Evolutionary conservation across 1,140 invertebrate genomes (phyloP), one percentile per base, ranked within the genome.

Genomic region (Acyrthosiphon pisum): DNA sequence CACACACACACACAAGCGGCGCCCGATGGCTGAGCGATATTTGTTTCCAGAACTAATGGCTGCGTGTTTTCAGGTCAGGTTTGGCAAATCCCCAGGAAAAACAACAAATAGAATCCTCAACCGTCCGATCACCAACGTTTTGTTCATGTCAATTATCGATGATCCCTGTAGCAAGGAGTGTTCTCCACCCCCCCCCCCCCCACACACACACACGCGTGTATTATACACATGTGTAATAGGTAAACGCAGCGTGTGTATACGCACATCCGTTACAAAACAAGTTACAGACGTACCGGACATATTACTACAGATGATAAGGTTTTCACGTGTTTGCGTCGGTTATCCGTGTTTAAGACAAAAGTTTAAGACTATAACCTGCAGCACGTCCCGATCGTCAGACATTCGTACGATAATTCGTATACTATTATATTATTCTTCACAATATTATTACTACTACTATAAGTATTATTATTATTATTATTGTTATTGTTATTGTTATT

Each of bases 61-160:
- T n/a, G 41, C 26, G 22, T 30, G 46, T 48, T 87, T 87, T 87
- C 46, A 30, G 86, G 86, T 48, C 86, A 87, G 86, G 46, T 87
- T 87, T 87, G 86, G 86, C 86, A 48, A 87, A 87, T 48, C 86
- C 46, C 46, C 86, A 46, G 86, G 86, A 48, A 48, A 46, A 87
- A 48, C 44, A n/a, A 50, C 46, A 87, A 48, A 48, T 30, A 48
- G 30, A n/a, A 87, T 48, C 86, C 86, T 48, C 46, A 18, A 48
- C 41, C 46, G 44, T 87, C 46, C 44, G 50, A 86, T 35, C 46
- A 48, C 46, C 46, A 30, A 50, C 41, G 86, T 87, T 87, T 68
- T 87, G 46, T 87, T 48, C 86, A 14, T 87, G 46, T 87, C 86
- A 87, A 87, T 87, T 87, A 87, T 37, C 41, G 83, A 86, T 44